Evolutionary conservation across 2,888 invertebrate genomes (phyloP).

Genomic region (Morinoia aosen): DNA sequence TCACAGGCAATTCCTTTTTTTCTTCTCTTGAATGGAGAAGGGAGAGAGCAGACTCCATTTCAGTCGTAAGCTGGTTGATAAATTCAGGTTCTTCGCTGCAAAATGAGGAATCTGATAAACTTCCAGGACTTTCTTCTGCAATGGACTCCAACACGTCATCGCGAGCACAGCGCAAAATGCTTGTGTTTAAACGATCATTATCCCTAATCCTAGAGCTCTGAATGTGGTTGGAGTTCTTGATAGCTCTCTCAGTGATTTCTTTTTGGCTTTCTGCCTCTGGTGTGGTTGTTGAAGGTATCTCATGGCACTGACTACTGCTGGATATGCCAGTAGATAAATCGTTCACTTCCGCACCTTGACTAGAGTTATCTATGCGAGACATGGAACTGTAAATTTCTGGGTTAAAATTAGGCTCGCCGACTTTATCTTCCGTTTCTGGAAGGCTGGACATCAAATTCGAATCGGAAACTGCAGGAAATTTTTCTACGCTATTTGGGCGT

Average conservation of each 20-base stretch:
- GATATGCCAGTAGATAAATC: not conserved
- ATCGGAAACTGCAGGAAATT: not conserved
- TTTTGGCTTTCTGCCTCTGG: not conserved
- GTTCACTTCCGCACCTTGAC: not conserved
- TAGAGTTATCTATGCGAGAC: not conserved
- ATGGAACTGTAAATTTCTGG: not conserved
- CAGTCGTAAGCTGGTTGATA: not conserved
- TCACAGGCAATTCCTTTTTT: constrained; percentile 62
- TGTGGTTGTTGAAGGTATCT: not conserved
- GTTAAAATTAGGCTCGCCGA: not conserved
- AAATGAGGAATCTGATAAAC: not conserved
- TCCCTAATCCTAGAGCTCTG: not conserved
- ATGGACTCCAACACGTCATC: constrained; percentile 44
- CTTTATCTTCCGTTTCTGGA: not conserved
- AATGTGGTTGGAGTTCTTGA: not conserved
- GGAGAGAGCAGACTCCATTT: constrained; percentile 40
- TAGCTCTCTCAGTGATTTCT: not conserved
- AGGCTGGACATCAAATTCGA: not conserved
- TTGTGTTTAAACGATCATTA: not conserved
- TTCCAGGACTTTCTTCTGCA: constrained; percentile 52
- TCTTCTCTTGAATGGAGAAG: constrained; percentile 50
- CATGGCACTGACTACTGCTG: not conserved
- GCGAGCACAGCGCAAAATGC: not conserved
- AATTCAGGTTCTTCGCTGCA: constrained; percentile 28
- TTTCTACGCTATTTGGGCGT: not conserved